Evolutionary conservation across 2,888 invertebrate genomes (phyloP).

Genomic region (Drosophila seclusa): DNA sequence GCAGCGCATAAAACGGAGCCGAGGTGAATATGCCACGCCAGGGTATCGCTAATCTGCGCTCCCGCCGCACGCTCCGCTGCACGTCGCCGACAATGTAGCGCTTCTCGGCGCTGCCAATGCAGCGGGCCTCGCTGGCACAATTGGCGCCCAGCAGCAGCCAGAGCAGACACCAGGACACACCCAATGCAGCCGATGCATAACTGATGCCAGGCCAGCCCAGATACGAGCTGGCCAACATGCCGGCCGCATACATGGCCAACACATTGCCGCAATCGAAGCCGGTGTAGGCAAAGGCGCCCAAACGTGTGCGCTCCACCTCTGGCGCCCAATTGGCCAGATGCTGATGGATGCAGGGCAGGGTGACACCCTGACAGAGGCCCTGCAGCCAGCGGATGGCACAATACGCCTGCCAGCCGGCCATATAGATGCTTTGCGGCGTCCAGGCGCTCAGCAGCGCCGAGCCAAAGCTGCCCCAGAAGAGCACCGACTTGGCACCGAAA

Average conservation of each 20-base stretch:
- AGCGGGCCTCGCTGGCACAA: slow-evolving; percentile 86
- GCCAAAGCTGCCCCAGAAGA: slow-evolving; percentile 87
- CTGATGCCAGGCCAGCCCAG: slow-evolving; percentile 89
- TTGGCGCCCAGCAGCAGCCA: slow-evolving; percentile 87
- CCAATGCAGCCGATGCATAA: slow-evolving; percentile 86
- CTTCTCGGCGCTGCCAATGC: slow-evolving; percentile 87
- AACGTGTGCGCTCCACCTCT: slow-evolving; percentile 86
- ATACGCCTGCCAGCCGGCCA: slow-evolving; percentile 87
- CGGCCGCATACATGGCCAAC: slow-evolving; percentile 88
- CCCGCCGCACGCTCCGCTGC: slow-evolving; percentile 60
- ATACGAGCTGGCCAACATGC: slow-evolving; percentile 86
- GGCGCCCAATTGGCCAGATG: slow-evolving; percentile 90
- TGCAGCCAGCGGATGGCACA: slow-evolving; percentile 87
- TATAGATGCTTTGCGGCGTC: slow-evolving; percentile 88
- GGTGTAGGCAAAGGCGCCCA: slow-evolving; percentile 86
- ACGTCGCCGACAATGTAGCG: slow-evolving; percentile 87
- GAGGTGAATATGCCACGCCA: slow-evolving; percentile 89
- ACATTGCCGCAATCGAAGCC: slow-evolving; percentile 90
- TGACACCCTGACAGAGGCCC: slow-evolving; percentile 89
- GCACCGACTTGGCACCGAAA: slow-evolving; percentile 89
- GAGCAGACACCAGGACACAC: slow-evolving; percentile 86
- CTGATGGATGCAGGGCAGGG: slow-evolving; percentile 89
- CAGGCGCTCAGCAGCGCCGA: slow-evolving; percentile 88
- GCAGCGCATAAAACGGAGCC: slow-evolving; percentile 87
- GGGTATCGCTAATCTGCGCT: slow-evolving; percentile 85